Percentiles rank a stretch among this genome's conserved stretches.
Conservation (phyloP, 2,888 invertebrate genomes). For the Troides oblongomaculatus region DNA sequence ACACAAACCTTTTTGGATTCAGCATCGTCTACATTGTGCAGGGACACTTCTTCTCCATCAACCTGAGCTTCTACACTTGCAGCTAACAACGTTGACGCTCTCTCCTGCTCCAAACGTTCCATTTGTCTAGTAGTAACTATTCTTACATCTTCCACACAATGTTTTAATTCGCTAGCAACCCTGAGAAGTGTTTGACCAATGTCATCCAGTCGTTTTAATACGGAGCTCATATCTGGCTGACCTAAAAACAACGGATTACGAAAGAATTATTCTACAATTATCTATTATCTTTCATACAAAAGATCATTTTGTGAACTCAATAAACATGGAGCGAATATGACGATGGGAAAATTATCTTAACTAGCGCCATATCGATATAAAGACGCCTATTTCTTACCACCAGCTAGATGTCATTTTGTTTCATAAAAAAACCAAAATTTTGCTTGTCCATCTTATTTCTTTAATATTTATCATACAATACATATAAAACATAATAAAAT, state of each 20-base stretch:
- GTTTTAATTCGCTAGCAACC: slow-evolving; percentile 84
- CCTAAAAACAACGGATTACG: slow-evolving; percentile 37
- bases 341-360: too few relatives aligned
- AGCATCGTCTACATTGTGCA: slow-evolving; percentile 78
- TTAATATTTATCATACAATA: not conserved
- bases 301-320: too few relatives aligned
- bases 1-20: slow-evolving; percentile 85
- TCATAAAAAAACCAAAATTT: too few relatives aligned
- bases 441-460: not conserved
- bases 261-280: not conserved
- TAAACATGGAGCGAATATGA: too few relatives aligned
- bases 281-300: too few relatives aligned
- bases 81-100: slow-evolving; percentile 84
- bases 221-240: slow-evolving; percentile 60
- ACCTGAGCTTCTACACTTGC: slow-evolving; percentile 84
- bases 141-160: slow-evolving; percentile 87
- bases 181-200: slow-evolving; percentile 84
- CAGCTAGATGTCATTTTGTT: too few relatives aligned
- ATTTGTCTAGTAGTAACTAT: slow-evolving; percentile 83
- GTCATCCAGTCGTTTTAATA: slow-evolving; percentile 84
- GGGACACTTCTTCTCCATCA: slow-evolving; percentile 69
- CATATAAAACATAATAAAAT: too few relatives aligned
- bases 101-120: slow-evolving; percentile 81
- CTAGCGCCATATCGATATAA: too few relatives aligned
- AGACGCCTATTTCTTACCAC: too few relatives aligned